Conservation (phyloP, 2,797 vertebrate genomes). For the Psittacula echo region DNA sequence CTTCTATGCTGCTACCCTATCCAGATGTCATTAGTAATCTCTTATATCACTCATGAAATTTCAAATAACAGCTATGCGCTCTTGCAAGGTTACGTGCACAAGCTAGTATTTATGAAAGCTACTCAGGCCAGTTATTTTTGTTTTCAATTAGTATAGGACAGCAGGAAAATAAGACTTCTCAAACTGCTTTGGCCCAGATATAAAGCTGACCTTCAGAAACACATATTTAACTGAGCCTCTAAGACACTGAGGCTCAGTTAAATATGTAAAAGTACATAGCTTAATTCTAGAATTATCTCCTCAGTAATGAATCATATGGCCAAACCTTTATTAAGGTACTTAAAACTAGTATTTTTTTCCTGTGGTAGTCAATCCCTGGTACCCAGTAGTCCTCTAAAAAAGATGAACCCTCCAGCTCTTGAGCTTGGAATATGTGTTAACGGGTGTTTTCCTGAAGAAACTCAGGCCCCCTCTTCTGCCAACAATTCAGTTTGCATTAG, state of each 20-base stretch:
- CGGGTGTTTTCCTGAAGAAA: background rate
- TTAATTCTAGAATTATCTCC: background rate
- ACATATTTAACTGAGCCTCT: background rate
- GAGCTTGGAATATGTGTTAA: background rate
- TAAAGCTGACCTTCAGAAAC: background rate
- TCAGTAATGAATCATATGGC: background rate
- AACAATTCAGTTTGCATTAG: background rate
- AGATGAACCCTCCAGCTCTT: background rate
- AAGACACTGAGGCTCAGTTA: background rate
- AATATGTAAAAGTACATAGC: background rate
- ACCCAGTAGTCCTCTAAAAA: background rate
- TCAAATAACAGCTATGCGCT: background rate
- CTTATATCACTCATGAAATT: background rate
- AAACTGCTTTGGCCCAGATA: background rate
- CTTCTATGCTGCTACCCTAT: background rate
- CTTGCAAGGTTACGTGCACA: background rate
- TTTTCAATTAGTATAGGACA: background rate
- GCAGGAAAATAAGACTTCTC: background rate
- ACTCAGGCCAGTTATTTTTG: background rate
- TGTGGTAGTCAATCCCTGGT: background rate
- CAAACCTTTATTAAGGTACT: background rate
- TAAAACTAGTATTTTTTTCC: background rate
- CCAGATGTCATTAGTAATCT: background rate
- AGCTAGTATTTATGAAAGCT: background rate
- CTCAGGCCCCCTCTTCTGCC: background rate